phyloP scores from a whole-genome alignment of 2,888 invertebrate species.

The Platypus cylindrus region DNA sequence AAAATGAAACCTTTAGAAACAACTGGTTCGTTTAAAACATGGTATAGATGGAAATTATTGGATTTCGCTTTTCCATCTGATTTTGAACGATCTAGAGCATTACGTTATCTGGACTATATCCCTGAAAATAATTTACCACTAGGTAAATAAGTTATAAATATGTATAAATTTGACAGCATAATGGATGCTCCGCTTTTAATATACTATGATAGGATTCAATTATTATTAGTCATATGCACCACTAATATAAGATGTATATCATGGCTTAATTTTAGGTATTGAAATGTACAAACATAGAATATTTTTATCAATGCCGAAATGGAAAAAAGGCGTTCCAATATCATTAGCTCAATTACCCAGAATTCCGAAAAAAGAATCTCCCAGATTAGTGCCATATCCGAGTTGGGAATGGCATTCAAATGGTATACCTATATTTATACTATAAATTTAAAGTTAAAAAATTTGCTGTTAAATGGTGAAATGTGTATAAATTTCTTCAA shows the following conservation, averaged over 20 bases:
- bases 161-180: constrained; percentile 4
- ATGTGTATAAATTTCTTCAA: no score
- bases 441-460: neutral
- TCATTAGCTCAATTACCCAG: constrained; percentile 56
- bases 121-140: constrained; percentile 59
- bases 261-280: constrained; percentile 41
- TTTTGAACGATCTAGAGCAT: constrained; percentile 44
- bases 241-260: no score
- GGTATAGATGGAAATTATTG: constrained; percentile 62
- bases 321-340: constrained; percentile 63
- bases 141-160: constrained; percentile 13
- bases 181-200: no score
- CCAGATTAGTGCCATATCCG: constrained; percentile 60
- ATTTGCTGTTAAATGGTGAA: no score
- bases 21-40: constrained; percentile 45
- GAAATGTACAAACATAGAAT: constrained; percentile 55
- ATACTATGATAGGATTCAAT: no score
- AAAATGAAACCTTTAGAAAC: constrained; percentile 30
- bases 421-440: no score
- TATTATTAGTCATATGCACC: no score
- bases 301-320: constrained; percentile 64
- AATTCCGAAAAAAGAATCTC: constrained; percentile 42
- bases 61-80: constrained; percentile 58
- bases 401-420: constrained; percentile 54
- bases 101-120: constrained; percentile 48